Conservation (phyloP, 2,797 vertebrate genomes). For the Gobionotothen gibberifrons region DNA sequence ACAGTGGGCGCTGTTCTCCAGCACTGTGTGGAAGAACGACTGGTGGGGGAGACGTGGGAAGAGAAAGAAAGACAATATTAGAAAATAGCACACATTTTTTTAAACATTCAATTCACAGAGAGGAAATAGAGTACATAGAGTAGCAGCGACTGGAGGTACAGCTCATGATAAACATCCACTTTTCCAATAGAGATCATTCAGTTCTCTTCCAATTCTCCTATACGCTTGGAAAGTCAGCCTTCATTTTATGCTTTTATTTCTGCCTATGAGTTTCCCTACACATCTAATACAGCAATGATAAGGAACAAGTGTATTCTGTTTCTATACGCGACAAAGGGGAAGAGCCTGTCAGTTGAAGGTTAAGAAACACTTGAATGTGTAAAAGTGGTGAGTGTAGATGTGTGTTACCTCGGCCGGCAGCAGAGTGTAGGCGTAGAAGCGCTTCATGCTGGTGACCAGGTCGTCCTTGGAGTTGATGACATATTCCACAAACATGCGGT, state of each 20-base stretch:
- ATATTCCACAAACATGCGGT: conserved; percentile 95
- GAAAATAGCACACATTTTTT: conserved; percentile 43
- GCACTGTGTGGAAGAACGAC: conserved; percentile 98
- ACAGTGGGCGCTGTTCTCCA: conserved; percentile 93
- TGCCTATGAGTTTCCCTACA: conserved; percentile 6
- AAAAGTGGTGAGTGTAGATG: conserved; percentile 25
- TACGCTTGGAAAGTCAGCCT: conserved; percentile 34
- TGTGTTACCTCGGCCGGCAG: conserved; percentile 93
- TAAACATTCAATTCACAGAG: conserved; percentile 36
- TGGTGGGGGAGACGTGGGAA: conserved; percentile 58
- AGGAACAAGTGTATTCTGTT: conserved; percentile 14
- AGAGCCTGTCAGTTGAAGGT: conserved; percentile 36
- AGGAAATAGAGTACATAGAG: conserved; percentile 60
- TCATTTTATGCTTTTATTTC: conserved; percentile 31
- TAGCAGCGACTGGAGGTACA: conserved; percentile 19
- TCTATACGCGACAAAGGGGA: conserved; percentile 23
- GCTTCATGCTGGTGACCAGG: conserved; percentile 95
- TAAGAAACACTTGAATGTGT: conserved; percentile 22
- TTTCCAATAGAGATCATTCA: conserved; percentile 60
- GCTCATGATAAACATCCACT: conserved; percentile 68
- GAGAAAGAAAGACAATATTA: conserved; percentile 49
- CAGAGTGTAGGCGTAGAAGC: conserved; percentile 94
- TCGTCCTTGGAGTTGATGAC: conserved; percentile 93
- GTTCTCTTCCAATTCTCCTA: conserved; percentile 47
- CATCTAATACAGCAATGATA: conserved; percentile 19